These are phyloP conservation scores for Camponotus vicinus DNA, from an alignment of 1,140 invertebrate species.

Conservation along the genomic window DNA sequence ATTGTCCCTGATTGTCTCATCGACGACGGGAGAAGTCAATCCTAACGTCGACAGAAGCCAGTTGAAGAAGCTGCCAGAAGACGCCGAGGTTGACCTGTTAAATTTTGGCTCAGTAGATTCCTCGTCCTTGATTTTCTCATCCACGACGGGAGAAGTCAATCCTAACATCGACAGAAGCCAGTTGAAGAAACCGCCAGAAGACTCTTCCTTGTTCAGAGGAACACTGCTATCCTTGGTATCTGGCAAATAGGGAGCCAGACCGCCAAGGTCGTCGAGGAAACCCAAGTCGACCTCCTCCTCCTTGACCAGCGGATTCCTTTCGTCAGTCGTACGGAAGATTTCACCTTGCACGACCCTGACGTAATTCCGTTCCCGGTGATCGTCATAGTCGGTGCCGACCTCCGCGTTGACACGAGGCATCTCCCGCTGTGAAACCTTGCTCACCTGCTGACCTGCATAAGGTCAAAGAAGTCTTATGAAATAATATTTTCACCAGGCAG, in stretches of 20 bases:
- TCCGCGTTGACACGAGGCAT: not conserved
- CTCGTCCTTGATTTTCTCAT: no score
- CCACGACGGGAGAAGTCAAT: no score
- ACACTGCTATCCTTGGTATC: not conserved
- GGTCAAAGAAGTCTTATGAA: constrained; percentile 7
- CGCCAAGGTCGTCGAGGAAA: constrained; percentile 17
- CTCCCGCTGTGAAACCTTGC: not conserved
- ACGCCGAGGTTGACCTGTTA: no score
- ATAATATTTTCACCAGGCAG: constrained; percentile 5
- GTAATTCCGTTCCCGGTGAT: not conserved
- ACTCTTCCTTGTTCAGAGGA: not conserved
- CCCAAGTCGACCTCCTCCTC: not conserved
- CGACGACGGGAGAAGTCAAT: no score
- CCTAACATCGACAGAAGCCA: no score
- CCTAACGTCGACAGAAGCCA: no score
- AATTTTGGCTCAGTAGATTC: no score
- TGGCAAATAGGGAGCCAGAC: not conserved
- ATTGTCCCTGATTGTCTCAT: no score
- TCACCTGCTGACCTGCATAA: not conserved
- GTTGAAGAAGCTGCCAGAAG: no score
- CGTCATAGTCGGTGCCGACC: not conserved
- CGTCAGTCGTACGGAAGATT: not conserved
- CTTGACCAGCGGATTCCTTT: not conserved
- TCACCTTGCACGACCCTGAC: constrained; percentile 22
- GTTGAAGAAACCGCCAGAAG: not conserved